Evolutionary conservation across 2,888 invertebrate species (phyloP), one percentile per base, ranked within the genome.

Genomic region (Drosophila lacicola): DNA sequence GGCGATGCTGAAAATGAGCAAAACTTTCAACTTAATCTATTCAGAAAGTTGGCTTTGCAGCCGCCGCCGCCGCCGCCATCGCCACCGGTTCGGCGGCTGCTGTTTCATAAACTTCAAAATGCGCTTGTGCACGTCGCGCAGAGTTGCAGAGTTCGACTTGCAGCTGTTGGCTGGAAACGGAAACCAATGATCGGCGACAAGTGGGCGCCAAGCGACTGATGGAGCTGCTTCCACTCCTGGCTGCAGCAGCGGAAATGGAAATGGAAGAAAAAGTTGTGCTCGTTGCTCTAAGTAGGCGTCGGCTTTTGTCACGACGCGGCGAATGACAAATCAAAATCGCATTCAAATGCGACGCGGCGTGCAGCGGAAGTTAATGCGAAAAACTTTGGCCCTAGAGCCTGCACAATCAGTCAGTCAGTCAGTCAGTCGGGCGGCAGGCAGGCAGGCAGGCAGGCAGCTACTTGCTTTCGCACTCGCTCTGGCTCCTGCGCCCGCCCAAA

Each of bases 11-110:
- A 83, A 89, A 88, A 86, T 85, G 80, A 83, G 77, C 71, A 89
- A 89, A 88, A 91, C 88, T 88, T 90, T 89, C 74, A 82, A 87
- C 89, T 87, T 90, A 90, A 90, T 91, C 90, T 88, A 90, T 88
- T 88, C 89, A 84, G 74, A 85, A 85, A 85, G 88, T 85, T 85
- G 71, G 64, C 71, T 78, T 68, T 73, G 74, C 54, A 58, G 60
- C 56, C 58, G 61, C 58, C 47, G 60, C 56, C 58, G 61, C 58
- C 47, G 34, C 49, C 37, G 44, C 39, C 37, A 13, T 33, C 21
- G 13, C 11, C 36, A 13, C 11, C 36, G 10, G 14, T 3, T 25
- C 25, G 11, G 17, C 29, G 33, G 44, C 55, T 57, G 66, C 80
- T 80, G 82, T 90, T 90, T 91, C 85, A 87, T 89, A 90, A 90